These are phyloP conservation scores for Drosophila gunungcola DNA, from an alignment of 1,140 invertebrate species.

Conservation along the genomic window DNA sequence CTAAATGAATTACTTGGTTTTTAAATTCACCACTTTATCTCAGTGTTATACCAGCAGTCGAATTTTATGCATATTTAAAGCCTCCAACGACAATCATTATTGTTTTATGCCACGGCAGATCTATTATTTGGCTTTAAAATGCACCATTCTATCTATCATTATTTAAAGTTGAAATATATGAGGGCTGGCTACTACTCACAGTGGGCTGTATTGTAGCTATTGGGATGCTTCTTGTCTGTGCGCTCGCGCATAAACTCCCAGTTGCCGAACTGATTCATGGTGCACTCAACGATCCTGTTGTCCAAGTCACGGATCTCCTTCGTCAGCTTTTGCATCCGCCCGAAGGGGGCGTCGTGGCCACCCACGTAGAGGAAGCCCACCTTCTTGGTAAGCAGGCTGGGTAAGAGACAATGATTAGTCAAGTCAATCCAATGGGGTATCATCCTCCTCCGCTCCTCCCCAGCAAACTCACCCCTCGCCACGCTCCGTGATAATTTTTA, in stretches of 20 bases:
- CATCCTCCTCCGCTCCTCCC: too few species aligned
- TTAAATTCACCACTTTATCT: too few species aligned
- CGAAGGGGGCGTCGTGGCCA: conserved; percentile 88
- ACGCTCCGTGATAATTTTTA: conserved; percentile 91
- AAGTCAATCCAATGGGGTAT: too few species aligned
- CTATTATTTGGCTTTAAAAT: too few species aligned
- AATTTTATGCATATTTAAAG: too few species aligned
- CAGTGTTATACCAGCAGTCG: too few species aligned
- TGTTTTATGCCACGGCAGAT: too few species aligned
- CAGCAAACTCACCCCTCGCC: conserved; percentile 86
- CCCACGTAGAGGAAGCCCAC: conserved; percentile 94
- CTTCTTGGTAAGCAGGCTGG: conserved; percentile 86
- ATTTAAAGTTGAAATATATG: too few species aligned
- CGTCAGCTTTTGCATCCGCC: conserved; percentile 89
- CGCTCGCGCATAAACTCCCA: conserved; percentile 99
- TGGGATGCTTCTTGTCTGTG: conserved; percentile 98
- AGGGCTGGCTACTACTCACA: conserved; percentile 86
- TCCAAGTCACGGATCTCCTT: conserved; percentile 92
- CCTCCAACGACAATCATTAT: too few species aligned
- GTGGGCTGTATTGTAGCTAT: conserved; percentile 92
- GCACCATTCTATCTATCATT: too few species aligned
- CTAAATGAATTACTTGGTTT: too few species aligned
- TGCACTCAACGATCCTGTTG: conserved; percentile 99
- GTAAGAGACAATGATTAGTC: too few species aligned
- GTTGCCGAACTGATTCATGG: conserved; percentile 87